phyloP scores from a whole-genome alignment of 2,113 vertebrate species.

The Rhineura floridana region DNA sequence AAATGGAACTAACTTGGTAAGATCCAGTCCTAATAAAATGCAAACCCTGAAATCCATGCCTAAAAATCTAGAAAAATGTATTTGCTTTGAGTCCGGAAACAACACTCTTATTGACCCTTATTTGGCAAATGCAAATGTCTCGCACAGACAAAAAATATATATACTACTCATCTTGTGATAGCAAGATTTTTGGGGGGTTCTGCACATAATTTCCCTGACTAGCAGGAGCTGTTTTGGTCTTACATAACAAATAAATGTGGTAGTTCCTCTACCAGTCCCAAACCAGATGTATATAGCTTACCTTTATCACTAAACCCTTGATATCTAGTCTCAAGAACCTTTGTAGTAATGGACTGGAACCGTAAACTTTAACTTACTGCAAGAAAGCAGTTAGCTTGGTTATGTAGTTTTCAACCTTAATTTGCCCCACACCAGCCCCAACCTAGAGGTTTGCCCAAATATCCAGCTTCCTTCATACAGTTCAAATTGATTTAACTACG shows the following conservation, averaged over 20 bases:
- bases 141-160: too few relatives aligned
- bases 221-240: not conserved
- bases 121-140: not conserved
- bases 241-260: not conserved
- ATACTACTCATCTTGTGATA: not conserved
- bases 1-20: too few relatives aligned
- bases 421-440: not conserved
- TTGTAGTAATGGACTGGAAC: not conserved
- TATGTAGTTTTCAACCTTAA: not conserved
- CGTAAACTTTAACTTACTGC: not conserved
- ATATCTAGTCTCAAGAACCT: not conserved
- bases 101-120: not conserved
- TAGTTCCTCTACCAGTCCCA: not conserved
- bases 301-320: not conserved
- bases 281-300: not conserved
- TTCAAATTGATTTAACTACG: not conserved
- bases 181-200: too few relatives aligned
- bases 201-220: not conserved
- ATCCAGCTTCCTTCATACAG: not conserved
- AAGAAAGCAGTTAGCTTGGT: not conserved
- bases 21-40: not conserved
- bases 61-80: not conserved
- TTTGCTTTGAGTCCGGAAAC: not conserved
- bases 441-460: not conserved
- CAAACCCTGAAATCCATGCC: not conserved